phyloP scores from a whole-genome alignment of 2,113 vertebrate genomes.

The Dipodomys stephensi region DNA sequence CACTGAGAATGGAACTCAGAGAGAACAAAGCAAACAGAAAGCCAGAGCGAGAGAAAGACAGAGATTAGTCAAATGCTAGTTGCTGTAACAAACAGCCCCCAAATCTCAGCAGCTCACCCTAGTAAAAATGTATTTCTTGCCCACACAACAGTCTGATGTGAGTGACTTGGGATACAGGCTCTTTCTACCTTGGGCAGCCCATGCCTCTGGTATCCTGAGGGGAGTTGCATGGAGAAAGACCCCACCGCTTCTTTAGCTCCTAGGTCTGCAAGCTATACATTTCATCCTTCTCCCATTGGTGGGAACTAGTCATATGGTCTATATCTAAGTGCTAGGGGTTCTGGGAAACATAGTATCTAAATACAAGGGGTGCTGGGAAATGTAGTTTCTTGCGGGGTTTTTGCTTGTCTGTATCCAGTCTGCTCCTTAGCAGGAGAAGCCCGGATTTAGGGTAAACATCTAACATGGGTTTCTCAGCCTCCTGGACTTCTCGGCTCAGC shows the following conservation, averaged over 20 bases:
- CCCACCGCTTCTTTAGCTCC: not conserved
- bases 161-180: not conserved
- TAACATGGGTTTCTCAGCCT: not conserved
- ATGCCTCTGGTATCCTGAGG: not conserved
- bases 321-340: not conserved
- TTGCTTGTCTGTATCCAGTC: not conserved
- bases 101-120: not conserved
- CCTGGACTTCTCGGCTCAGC: not conserved
- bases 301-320: not conserved
- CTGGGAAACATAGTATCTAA: constrained; percentile 34
- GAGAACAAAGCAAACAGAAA: not conserved
- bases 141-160: not conserved
- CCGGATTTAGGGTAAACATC: not conserved
- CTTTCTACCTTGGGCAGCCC: not conserved
- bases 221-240: not conserved
- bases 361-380: constrained; percentile 18
- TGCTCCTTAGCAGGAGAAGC: not conserved
- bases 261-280: not conserved
- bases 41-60: not conserved
- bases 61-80: not conserved
- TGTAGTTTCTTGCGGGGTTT: not conserved
- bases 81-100: not conserved
- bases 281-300: not conserved
- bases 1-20: too few relatives aligned
- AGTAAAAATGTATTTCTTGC: not conserved